Evolutionary conservation across 1,140 invertebrate genomes (phyloP), one percentile per base, ranked within the genome.

Genomic region (Orussus abietinus): DNA sequence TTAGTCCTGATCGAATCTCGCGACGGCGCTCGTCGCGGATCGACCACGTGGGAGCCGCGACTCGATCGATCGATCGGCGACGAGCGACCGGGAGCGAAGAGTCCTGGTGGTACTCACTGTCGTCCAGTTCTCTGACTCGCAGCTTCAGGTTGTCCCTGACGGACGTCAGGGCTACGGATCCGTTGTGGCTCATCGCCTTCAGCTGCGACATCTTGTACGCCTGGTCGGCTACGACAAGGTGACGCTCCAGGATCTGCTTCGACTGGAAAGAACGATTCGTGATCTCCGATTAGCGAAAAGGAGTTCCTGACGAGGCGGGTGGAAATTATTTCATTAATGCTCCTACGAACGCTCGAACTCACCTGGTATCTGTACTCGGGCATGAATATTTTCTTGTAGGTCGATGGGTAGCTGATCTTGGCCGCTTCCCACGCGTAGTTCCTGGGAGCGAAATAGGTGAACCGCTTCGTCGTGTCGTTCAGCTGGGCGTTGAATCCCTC

Each of bases 361-460:
- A 92, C 89, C 62, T 88, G 85, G 67, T 91, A 90, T 29, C 79
- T 75, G 66, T 80, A 91, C 26, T 87, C 82, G 29, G 78, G 76
- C 81, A 87, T 89, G 51, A 90, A 90, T 6, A 92, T 69, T 59
- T 89, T 90, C 66, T 90, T 91, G 63, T 86, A 81, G 3, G 82
- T 78, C 6, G 88, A 87, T 2, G 88, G 88, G 56, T 80, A 80
- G 28, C 76, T 75, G 28, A 80, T 74, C 60, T 83, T 77, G 40
- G 86, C 80, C 39, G 81, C 77, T 14, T 81, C 72, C 90, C 90
- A 97, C 7, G 92, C 93, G 47, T 82, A 81, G 57, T 96, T 84
- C 9, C 84, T 77, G 1, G 93, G 92, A 1, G 92, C 92, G 62
- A 97, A 95, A 62, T 89, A 92, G 1, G 93, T 97, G 66, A 86